Base-by-base conservation (phyloP, 2,888 invertebrate species). In the Drosophila diplacantha region DNA sequence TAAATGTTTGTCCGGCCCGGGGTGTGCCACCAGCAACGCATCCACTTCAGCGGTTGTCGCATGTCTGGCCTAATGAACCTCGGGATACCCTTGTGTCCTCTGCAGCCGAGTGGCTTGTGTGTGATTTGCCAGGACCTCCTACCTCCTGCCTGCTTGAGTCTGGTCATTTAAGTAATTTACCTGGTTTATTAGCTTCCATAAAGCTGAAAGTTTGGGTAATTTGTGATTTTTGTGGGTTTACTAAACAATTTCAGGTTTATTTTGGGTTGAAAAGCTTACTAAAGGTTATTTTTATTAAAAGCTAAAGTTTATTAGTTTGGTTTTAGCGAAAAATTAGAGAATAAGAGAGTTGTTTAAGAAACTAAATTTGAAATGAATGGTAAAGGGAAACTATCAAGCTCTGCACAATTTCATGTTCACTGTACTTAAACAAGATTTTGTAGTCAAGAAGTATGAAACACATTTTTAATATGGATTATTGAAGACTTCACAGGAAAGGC, bases 11-110 rank as follows among this genome's bases (percentile, higher is more conserved):
- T 41, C 12, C 22, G 55, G 44, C 31, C 16, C 29, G 46, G 62
- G 46, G 46, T 53, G 44, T 41, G 47, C 44, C 29, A 24, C 47
- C 35, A 46, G 46, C 41, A 55, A n/a, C n/a, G 24, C 39, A n/a
- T 18, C 37, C 18, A 43, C 39, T 37, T 73, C 44, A 18, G 54
- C 39, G 54, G 41, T 50, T 53, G 53, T 71, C 67, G 67, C 68
- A 62, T 67, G 67, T 67, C 57, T 38, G 51, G 52, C 69, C 62
- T 61, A 66, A 66, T 66, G 52, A 66, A 47, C 46, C 32, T 20
- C 18, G 50, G 58, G 32, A 38, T 51, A 32, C 46, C 16, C 46
- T 47, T 6, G 62, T 41, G 39, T 18, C 31, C 22, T 16, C 16
- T 29, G 34, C 46, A 50, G 39, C 9, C 9, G 22, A 39, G 41